Evolutionary conservation across 2,888 invertebrate genomes (phyloP).

Genomic region (Polietes domitor): DNA sequence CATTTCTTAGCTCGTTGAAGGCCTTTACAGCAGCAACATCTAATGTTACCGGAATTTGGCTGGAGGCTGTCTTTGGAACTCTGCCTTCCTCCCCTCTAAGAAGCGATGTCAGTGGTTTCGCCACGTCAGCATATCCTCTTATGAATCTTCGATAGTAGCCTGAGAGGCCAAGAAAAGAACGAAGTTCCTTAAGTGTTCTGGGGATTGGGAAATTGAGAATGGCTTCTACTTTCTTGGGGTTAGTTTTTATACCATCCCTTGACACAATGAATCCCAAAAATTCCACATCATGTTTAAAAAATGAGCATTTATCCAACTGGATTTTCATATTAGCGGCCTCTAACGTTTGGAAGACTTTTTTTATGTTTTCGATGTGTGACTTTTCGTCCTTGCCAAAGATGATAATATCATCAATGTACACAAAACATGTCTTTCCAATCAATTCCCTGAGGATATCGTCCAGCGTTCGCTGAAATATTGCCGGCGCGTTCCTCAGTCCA

Average conservation of each 20-base stretch:
- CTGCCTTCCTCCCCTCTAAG: neutral
- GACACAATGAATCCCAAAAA: too few species aligned
- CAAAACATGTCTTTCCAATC: neutral
- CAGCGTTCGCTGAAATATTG: slow-evolving; percentile 1
- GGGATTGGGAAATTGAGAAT: too few species aligned
- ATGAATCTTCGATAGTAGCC: slow-evolving; percentile 28
- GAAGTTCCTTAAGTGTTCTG: slow-evolving; percentile 17
- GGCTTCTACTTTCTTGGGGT: too few species aligned
- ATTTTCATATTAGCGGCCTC: too few species aligned
- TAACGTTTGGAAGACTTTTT: too few species aligned
- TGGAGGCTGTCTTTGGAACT: neutral
- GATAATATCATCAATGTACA: slow-evolving; percentile 21
- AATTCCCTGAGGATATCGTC: slow-evolving; percentile 3
- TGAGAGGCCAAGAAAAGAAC: slow-evolving; percentile 30
- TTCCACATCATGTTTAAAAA: too few species aligned
- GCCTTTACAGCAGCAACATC: slow-evolving; percentile 24
- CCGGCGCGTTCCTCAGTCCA: too few species aligned
- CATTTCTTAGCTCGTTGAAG: neutral
- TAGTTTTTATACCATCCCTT: neutral
- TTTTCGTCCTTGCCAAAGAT: neutral
- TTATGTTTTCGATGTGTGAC: neutral
- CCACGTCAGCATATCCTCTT: slow-evolving; percentile 26
- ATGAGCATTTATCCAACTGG: too few species aligned
- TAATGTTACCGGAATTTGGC: neutral
- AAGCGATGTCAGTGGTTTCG: slow-evolving; percentile 10